phyloP scores from a whole-genome alignment of 2,113 vertebrate genomes.

The Epinephelus lanceolatus region DNA sequence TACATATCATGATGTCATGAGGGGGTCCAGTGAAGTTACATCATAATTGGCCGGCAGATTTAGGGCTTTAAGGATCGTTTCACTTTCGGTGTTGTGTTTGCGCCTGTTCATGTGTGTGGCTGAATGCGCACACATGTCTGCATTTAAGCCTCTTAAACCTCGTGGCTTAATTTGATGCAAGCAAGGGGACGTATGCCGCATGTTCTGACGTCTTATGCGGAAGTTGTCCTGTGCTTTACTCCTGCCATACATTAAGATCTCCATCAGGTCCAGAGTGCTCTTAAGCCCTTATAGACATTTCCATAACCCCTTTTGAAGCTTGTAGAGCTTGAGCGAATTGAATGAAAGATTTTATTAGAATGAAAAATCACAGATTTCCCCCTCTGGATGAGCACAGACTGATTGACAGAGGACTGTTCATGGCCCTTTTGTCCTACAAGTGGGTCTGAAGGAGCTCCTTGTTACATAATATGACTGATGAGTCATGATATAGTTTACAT shows the following conservation, averaged over 20 bases:
- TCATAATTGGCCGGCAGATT: constrained; percentile 51
- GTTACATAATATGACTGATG: constrained; percentile 61
- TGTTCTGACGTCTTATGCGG: background rate
- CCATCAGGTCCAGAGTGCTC: constrained; percentile 8
- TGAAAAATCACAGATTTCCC: background rate
- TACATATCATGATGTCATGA: constrained; percentile 58
- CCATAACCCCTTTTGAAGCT: constrained; percentile 4
- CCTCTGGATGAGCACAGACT: constrained; percentile 4
- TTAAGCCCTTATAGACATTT: constrained; percentile 27
- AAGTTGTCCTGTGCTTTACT: constrained; percentile 16
- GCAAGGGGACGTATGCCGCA: constrained; percentile 13
- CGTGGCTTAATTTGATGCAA: constrained; percentile 46
- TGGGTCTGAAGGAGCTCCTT: constrained; percentile 20
- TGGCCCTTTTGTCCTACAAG: constrained; percentile 12
- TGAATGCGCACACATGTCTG: background rate
- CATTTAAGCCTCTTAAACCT: constrained; percentile 59
- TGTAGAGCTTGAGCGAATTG: background rate
- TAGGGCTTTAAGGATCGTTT: constrained; percentile 41
- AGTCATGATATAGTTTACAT: constrained; percentile 57
- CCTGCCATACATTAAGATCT: background rate
- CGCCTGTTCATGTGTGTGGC: background rate
- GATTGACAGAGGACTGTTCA: constrained; percentile 7
- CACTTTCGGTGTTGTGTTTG: constrained; percentile 13
- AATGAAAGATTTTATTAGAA: constrained; percentile 7
- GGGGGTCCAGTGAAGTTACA: constrained; percentile 35